A percentile compares a stretch with the other conserved stretches of the same genome.
These are phyloP conservation scores for Daktulosphaira vitifoliae DNA, from an alignment of 1,140 invertebrate genomes.

Conservation along the genomic window DNA sequence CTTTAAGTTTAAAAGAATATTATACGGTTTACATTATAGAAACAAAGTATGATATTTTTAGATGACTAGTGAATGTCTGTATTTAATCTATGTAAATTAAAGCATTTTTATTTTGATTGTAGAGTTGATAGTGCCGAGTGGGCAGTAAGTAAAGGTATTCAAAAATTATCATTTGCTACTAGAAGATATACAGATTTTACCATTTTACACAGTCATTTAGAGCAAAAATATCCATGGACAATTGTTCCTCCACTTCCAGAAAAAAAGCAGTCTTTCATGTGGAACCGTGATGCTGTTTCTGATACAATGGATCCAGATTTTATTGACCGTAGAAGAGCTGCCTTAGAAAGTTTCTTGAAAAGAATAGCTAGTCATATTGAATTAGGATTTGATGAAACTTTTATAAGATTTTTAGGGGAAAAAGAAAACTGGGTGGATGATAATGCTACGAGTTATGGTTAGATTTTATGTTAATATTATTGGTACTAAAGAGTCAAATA, in stretches of 20 bases:
- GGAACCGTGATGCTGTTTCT: conserved; percentile 56
- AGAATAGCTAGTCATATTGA: conserved; percentile 29
- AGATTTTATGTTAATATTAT: too few relatives aligned
- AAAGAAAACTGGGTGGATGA: conserved; percentile 8
- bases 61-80: too few relatives aligned
- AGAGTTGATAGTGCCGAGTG: conserved; percentile 8
- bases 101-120: not conserved
- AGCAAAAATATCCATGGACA: conserved; percentile 65
- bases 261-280: conserved; percentile 69
- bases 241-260: conserved; percentile 73
- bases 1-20: conserved; percentile 70
- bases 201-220: conserved; percentile 63
- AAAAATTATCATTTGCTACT: conserved; percentile 62
- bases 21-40: conserved; percentile 77
- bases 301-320: conserved; percentile 81
- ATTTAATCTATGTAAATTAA: too few relatives aligned
- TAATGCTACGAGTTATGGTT: too few relatives aligned
- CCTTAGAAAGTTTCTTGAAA: conserved; percentile 54
- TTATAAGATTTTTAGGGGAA: conserved; percentile 20
- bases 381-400: conserved; percentile 25
- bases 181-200: conserved; percentile 78
- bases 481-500: too few relatives aligned
- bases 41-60: conserved; percentile 56
- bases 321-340: conserved; percentile 66
- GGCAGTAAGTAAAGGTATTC: conserved; percentile 36